phyloP scores from a whole-genome alignment of 1,140 invertebrate genomes.

The Platorchestia sp. region DNA sequence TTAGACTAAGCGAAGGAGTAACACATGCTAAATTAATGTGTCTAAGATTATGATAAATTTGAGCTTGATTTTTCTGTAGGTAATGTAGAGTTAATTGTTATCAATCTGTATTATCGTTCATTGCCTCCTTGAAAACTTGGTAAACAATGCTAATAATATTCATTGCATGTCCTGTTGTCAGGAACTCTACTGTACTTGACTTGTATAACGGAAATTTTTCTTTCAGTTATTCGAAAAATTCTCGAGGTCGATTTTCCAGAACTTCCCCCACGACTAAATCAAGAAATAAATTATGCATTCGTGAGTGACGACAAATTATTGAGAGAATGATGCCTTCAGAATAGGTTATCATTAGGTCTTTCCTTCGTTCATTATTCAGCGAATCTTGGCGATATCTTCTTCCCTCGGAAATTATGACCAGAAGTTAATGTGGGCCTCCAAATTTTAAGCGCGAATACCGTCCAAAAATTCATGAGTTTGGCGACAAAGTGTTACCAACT shows the following conservation, averaged over 20 bases:
- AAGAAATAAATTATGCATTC: not conserved
- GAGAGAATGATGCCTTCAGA: not conserved
- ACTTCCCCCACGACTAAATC: not conserved
- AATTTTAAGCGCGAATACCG: not conserved
- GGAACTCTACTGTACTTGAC: not conserved
- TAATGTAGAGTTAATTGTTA: too few species aligned
- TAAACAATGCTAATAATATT: not conserved
- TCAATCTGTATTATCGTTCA: too few species aligned
- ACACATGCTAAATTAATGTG: too few species aligned
- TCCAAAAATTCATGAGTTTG: conserved; percentile 13
- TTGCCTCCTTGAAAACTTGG: too few species aligned
- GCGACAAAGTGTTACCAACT: conserved; percentile 27
- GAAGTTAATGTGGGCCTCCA: not conserved
- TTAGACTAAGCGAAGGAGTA: too few species aligned
- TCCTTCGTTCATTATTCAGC: not conserved
- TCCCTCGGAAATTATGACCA: not conserved
- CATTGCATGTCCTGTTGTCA: not conserved
- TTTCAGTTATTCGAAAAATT: not conserved
- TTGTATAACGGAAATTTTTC: not conserved
- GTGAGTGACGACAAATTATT: too few species aligned
- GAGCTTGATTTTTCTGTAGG: too few species aligned
- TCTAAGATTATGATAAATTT: too few species aligned
- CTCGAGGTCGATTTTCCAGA: not conserved
- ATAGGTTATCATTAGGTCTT: not conserved
- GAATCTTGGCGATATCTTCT: not conserved